phyloP scores from a whole-genome alignment of 2,113 vertebrate species.

The Melanerpes aurifrons region DNA sequence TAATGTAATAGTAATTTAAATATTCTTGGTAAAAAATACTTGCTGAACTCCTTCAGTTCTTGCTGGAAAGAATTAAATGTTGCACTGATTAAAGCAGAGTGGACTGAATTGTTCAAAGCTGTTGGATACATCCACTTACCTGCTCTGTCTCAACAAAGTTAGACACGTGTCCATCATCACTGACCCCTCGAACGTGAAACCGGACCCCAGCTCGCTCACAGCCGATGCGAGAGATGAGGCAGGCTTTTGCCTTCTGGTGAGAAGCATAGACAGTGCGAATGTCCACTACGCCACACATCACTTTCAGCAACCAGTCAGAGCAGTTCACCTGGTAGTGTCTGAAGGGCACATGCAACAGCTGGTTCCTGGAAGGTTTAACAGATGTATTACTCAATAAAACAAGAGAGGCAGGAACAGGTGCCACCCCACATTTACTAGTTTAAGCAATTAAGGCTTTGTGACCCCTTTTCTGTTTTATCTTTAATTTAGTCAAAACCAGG shows the following conservation, averaged over 20 bases:
- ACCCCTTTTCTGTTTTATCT: not conserved
- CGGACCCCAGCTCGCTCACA: conserved; percentile 74
- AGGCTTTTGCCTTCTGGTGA: conserved; percentile 83
- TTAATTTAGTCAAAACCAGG: not conserved
- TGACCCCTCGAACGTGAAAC: conserved; percentile 77
- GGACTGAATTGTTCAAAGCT: conserved; percentile 20
- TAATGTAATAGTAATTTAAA: not conserved
- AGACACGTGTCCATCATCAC: conserved; percentile 81
- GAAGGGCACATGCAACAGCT: conserved; percentile 77
- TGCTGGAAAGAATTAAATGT: not conserved
- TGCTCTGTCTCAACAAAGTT: conserved; percentile 86
- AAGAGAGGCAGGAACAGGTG: not conserved
- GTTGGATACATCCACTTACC: conserved; percentile 57
- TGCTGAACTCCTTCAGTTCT: not conserved
- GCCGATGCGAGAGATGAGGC: conserved; percentile 83
- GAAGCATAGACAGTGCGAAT: conserved; percentile 82
- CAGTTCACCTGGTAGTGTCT: conserved; percentile 81
- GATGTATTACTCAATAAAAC: not conserved
- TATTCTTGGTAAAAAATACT: not conserved
- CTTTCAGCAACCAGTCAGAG: conserved; percentile 81
- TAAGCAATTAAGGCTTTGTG: not conserved
- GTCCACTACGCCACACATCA: conserved; percentile 79
- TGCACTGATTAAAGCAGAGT: not conserved
- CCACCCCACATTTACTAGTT: not conserved
- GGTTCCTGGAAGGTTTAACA: conserved; percentile 76